Conservation (phyloP, 2,113 vertebrate species). For the Ginglymostoma cirratum region DNA sequence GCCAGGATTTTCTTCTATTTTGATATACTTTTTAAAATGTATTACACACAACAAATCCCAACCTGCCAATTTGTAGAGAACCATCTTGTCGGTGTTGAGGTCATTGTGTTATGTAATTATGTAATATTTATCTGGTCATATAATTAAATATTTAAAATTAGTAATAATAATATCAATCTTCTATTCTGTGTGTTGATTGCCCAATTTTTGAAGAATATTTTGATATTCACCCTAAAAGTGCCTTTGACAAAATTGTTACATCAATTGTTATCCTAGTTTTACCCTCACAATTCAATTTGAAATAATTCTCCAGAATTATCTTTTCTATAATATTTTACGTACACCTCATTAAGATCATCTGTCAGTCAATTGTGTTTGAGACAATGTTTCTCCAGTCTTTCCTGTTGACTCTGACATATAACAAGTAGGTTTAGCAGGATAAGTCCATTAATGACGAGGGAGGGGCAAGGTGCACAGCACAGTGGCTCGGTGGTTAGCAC, state of each 20-base stretch:
- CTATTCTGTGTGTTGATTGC: neutral
- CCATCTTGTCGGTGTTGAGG: neutral
- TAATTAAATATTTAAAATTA: too few species aligned
- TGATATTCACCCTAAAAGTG: neutral
- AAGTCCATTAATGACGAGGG: neutral
- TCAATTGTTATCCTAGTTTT: neutral
- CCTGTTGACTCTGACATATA: neutral
- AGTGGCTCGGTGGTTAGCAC: too few species aligned
- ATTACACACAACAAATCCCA: too few species aligned
- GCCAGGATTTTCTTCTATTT: too few species aligned
- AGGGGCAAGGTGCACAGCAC: too few species aligned
- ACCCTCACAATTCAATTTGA: neutral
- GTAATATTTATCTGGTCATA: too few species aligned
- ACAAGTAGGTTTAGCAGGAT: neutral
- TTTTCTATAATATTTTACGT: neutral
- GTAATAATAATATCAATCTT: neutral
- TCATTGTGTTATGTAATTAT: neutral
- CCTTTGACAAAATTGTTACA: neutral
- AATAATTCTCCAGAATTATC: neutral
- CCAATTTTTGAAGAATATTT: neutral
- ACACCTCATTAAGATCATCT: neutral
- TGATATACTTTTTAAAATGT: too few species aligned
- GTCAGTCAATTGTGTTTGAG: neutral
- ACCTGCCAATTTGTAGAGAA: neutral
- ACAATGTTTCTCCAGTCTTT: neutral